Evolutionary conservation across 2,113 vertebrate species (phyloP).

Genomic region (Anolis carolinensis): DNA sequence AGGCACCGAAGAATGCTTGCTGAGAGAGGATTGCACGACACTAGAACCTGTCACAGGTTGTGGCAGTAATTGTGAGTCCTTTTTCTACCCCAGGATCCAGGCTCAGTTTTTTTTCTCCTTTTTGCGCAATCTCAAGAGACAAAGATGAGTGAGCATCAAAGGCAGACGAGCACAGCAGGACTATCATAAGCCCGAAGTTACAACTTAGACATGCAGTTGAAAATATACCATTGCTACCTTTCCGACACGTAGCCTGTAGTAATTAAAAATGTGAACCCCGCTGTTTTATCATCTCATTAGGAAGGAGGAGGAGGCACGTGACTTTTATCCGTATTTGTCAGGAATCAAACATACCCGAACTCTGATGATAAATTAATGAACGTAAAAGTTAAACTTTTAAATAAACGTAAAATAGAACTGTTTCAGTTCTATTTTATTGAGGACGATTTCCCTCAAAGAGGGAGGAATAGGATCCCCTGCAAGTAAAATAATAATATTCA

Average conservation of each 20-base stretch:
- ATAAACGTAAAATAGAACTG: conserved; percentile 72
- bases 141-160: conserved; percentile 94
- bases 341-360: conserved; percentile 86
- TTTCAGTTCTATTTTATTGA: conserved; percentile 69
- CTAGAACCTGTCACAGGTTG: conserved; percentile 75
- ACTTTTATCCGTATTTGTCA: conserved; percentile 94
- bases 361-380: conserved; percentile 87
- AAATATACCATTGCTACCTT: conserved; percentile 85
- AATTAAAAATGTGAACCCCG: conserved; percentile 46
- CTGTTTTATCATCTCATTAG: conserved; percentile 79
- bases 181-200: conserved; percentile 94
- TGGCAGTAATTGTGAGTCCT: conserved; percentile 72
- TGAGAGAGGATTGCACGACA: conserved; percentile 44
- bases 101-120: conserved; percentile 83
- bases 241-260: conserved; percentile 87
- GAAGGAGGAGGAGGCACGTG: conserved; percentile 82
- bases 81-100: conserved; percentile 73
- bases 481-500: conserved; percentile 49
- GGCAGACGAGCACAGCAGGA: conserved; percentile 86
- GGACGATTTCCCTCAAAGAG: conserved; percentile 51
- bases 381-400: conserved; percentile 78
- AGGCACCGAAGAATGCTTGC: conserved; percentile 24
- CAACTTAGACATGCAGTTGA: conserved; percentile 92
- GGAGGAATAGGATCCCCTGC: not conserved
- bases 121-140: conserved; percentile 86